Conservation (phyloP, 2,888 invertebrate species). For the Mythimna ferrago region DNA sequence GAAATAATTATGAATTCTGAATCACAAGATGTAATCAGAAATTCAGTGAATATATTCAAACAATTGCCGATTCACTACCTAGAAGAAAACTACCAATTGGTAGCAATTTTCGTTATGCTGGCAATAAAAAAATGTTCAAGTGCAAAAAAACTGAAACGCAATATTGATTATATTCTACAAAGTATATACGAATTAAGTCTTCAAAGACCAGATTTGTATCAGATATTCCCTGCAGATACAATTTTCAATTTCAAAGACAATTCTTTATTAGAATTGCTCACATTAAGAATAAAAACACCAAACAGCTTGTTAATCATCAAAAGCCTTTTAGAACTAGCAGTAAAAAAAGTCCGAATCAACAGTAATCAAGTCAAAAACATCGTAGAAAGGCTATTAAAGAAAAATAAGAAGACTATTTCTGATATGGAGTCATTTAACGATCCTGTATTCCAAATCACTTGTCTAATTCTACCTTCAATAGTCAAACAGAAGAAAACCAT, state of each 20-base stretch:
- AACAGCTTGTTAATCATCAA: conserved; percentile 79
- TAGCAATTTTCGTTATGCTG: conserved; percentile 79
- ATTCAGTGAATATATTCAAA: conserved; percentile 77
- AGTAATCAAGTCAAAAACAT: conserved; percentile 82
- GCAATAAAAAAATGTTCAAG: conserved; percentile 80
- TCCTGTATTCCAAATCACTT: conserved; percentile 84
- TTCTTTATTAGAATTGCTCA: conserved; percentile 77
- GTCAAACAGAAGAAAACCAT: conserved; percentile 84
- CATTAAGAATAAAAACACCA: conserved; percentile 79
- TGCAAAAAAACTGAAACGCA: conserved; percentile 78
- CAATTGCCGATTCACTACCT: conserved; percentile 80
- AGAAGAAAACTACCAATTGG: conserved; percentile 84
- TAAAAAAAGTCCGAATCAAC: conserved; percentile 82
- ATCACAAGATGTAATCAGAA: conserved; percentile 70
- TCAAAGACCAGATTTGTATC: conserved; percentile 84
- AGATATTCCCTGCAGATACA: conserved; percentile 79
- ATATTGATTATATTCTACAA: conserved; percentile 77
- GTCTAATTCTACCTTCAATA: conserved; percentile 82
- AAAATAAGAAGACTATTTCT: conserved; percentile 70
- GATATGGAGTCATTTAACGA: conserved; percentile 80
- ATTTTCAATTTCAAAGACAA: conserved; percentile 81
- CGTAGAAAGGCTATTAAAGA: conserved; percentile 78
- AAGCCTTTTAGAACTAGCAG: conserved; percentile 80
- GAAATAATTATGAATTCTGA: conserved; percentile 66
- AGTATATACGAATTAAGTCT: conserved; percentile 82